Conservation (phyloP, 2,113 vertebrate species). For the Lethenteron camtschaticum region DNA sequence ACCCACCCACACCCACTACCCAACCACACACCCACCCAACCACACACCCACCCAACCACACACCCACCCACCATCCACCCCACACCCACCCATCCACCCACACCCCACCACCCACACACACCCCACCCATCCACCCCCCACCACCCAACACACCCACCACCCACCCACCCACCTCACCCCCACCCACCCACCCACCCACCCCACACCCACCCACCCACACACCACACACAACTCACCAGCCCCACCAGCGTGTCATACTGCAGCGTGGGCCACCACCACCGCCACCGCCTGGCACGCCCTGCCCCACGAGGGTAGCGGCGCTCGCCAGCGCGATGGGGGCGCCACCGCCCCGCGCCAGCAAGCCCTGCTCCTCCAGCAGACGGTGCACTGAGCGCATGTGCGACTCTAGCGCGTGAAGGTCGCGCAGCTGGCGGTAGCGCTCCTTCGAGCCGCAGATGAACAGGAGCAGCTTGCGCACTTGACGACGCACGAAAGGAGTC, state of each 20-base stretch:
- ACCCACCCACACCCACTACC: no score
- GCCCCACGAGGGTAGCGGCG: no score
- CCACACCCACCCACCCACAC: not conserved
- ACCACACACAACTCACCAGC: conserved; percentile 33
- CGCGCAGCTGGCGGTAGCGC: conserved; percentile 81
- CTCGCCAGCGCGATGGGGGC: no score
- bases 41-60: no score
- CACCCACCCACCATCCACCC: no score
- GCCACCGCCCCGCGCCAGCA: conserved; percentile 36
- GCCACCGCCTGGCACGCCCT: conserved; percentile 33
- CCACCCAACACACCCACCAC: no score
- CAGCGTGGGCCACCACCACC: conserved; percentile 72
- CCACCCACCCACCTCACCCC: no score
- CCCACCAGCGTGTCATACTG: conserved; percentile 88
- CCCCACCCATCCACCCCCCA: no score
- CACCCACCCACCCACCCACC: not conserved
- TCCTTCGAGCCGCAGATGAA: conserved; percentile 98
- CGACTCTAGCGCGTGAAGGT: conserved; percentile 81
- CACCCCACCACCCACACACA: no score
- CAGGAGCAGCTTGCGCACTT: conserved; percentile 81
- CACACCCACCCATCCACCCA: no score
- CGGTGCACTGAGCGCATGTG: conserved; percentile 80
- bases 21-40: no score
- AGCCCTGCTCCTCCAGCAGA: conserved; percentile 81
- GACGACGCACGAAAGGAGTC: conserved; percentile 78